These are phyloP conservation scores for Camptogramma bilineatum DNA, from an alignment of 2,888 invertebrate genomes.

Conservation along the genomic window DNA sequence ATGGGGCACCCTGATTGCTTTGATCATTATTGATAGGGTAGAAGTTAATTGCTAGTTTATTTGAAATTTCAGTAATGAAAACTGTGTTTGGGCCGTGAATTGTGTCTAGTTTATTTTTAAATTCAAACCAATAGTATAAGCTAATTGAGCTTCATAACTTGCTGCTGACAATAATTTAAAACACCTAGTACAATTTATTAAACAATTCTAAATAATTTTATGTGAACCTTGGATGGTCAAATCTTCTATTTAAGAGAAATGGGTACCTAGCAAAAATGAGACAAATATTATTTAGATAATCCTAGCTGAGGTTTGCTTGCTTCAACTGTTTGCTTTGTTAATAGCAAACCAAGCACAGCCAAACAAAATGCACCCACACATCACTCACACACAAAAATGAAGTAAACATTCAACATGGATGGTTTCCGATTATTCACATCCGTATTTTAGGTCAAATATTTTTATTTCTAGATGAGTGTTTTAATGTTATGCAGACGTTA, in stretches of 20 bases:
- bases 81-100: too few species aligned
- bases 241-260: too few species aligned
- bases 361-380: slow-evolving; percentile 13
- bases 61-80: too few species aligned
- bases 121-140: too few species aligned
- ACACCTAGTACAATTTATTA: too few species aligned
- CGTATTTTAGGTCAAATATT: slow-evolving; percentile 73
- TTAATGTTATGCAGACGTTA: slow-evolving; percentile 54
- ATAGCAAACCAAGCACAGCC: slow-evolving; percentile 9
- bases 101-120: too few species aligned
- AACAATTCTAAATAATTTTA: too few species aligned
- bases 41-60: neutral
- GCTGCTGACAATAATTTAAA: too few species aligned
- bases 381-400: slow-evolving; percentile 48
- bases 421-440: slow-evolving; percentile 69
- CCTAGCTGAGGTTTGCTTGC: slow-evolving; percentile 4
- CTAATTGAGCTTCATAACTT: too few species aligned
- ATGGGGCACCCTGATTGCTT: neutral
- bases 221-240: too few species aligned
- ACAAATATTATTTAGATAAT: too few species aligned
- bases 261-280: too few species aligned
- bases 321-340: slow-evolving; percentile 8
- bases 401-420: slow-evolving; percentile 86
- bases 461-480: slow-evolving; percentile 66
- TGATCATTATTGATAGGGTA: neutral